Base-by-base conservation (phyloP, 2,797 vertebrate species). In the Arnoldichthys spilopterus region DNA sequence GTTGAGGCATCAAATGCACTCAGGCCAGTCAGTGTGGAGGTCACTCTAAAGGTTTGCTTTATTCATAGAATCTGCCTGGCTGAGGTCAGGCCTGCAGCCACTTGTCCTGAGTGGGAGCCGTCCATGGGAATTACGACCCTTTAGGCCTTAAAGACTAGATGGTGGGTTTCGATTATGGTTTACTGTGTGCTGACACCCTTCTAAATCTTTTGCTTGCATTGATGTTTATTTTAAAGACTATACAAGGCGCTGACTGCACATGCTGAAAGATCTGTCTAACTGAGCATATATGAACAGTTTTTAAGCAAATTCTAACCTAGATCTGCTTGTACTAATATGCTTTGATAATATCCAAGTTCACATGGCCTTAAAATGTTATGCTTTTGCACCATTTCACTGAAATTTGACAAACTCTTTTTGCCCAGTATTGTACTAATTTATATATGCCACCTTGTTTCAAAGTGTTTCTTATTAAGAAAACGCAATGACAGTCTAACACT, bases 71-170 rank as follows among this genome's bases (percentile, higher is more conserved):
- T 95, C 91, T 93, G 94, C 88, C 90, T 95, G 92, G 92, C 92
- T 83, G 93, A 95, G 88, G 91, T 95, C 90, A 86, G 86, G 76
- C 93, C 94, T 69, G 91, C 93, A 26, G 93, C 93, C 83, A 90
- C 93, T 82, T 95, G 93, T 87, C 94, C 94, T 85, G 94, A 95
- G 86, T 94, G 93, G 93, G 94, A 95, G 90, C 94, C 92, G 1
- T 93, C 94, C 89, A 93, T 95, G 93, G 94, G 94, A 89, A 93
- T 94, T 88, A 94, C 93, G 82, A 94, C 94, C 87, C 93, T 95
- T 88, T 94, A 94, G 90, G 82, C 85, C 88, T 87, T 88, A 86
- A 86, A 86, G 86, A 91, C 87, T 88, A 91, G 94, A 95, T 92
- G 93, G 94, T 95, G 94, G 92, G 93, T 94, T 85, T 79, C n/a